Conservation (phyloP, 2,797 vertebrate species). For the Enteromius mattozi region DNA sequence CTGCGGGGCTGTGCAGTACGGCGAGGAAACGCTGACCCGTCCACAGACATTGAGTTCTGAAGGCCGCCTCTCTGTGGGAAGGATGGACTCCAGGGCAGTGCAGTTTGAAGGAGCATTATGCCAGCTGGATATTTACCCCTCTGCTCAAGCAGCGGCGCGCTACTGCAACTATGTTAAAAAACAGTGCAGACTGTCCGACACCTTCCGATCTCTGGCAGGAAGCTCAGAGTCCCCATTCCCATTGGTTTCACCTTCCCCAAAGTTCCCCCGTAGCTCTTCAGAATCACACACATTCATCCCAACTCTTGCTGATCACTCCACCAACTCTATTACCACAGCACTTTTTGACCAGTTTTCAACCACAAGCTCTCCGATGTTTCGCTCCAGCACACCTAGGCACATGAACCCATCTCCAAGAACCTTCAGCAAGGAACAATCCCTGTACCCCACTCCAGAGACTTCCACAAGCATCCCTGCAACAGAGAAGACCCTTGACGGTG, state of each 20-base stretch:
- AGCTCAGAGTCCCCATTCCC: constrained; percentile 44
- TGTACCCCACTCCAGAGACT: constrained; percentile 62
- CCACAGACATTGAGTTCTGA: constrained; percentile 77
- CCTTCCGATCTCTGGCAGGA: constrained; percentile 77
- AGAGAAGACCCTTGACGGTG: constrained; percentile 47
- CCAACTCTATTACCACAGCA: constrained; percentile 52
- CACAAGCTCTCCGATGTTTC: constrained; percentile 57
- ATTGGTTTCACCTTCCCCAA: constrained; percentile 53
- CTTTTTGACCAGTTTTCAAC: constrained; percentile 56
- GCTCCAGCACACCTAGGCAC: constrained; percentile 56
- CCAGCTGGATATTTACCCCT: constrained; percentile 93
- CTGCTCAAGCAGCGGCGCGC: constrained; percentile 84
- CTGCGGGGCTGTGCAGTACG: constrained; percentile 85
- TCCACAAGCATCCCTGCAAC: constrained; percentile 29
- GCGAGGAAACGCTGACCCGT: constrained; percentile 78
- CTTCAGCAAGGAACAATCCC: constrained; percentile 23
- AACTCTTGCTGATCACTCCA: constrained; percentile 54
- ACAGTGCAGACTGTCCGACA: constrained; percentile 88
- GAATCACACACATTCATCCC: constrained; percentile 31
- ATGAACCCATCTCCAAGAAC: constrained; percentile 51
- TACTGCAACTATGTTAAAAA: constrained; percentile 92
- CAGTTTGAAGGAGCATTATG: constrained; percentile 90
- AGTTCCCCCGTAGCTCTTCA: constrained; percentile 26
- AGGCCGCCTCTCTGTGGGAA: constrained; percentile 87
- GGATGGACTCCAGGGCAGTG: constrained; percentile 86